These are phyloP conservation scores for Takifugu rubripes DNA, from an alignment of 2,797 vertebrate species.

Conservation along the genomic window DNA sequence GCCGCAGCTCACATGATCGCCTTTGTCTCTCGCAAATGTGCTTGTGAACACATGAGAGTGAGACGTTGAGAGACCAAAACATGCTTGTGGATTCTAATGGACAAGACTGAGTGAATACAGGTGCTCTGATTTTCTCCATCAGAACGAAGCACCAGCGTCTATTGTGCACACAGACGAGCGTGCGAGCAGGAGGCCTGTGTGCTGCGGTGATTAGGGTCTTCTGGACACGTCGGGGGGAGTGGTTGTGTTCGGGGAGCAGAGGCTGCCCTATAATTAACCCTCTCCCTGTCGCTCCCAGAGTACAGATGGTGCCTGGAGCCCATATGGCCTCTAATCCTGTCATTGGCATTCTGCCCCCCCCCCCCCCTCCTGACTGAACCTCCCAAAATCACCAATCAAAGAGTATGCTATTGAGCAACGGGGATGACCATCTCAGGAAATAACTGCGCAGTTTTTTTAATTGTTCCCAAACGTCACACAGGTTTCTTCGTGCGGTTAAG, in stretches of 20 bases:
- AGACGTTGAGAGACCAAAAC: background rate
- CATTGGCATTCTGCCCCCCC: conserved; percentile 79
- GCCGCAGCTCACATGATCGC: background rate
- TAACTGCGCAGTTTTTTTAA: too few species aligned
- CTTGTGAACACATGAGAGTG: conserved; percentile 1
- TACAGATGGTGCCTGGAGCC: conserved; percentile 84
- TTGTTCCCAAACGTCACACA: background rate
- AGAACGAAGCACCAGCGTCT: conserved; percentile 44
- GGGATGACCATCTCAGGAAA: too few species aligned
- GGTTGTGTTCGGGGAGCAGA: conserved; percentile 70
- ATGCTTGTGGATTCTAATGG: background rate
- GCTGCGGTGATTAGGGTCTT: conserved; percentile 75
- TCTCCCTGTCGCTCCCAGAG: conserved; percentile 80
- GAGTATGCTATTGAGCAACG: conserved; percentile 4
- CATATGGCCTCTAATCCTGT: conserved; percentile 86
- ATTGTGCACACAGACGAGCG: conserved; percentile 62
- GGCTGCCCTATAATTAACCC: conserved; percentile 85
- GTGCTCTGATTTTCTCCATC: conserved; percentile 58
- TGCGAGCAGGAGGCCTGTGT: conserved; percentile 65
- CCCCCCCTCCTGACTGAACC: conserved; percentile 53
- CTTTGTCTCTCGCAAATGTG: background rate
- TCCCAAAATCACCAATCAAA: conserved; percentile 52
- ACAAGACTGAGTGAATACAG: conserved; percentile 50
- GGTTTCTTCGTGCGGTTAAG: background rate
- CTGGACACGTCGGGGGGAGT: conserved; percentile 69